phyloP scores from a whole-genome alignment of 1,140 invertebrate species.

The Vanessa atalanta region DNA sequence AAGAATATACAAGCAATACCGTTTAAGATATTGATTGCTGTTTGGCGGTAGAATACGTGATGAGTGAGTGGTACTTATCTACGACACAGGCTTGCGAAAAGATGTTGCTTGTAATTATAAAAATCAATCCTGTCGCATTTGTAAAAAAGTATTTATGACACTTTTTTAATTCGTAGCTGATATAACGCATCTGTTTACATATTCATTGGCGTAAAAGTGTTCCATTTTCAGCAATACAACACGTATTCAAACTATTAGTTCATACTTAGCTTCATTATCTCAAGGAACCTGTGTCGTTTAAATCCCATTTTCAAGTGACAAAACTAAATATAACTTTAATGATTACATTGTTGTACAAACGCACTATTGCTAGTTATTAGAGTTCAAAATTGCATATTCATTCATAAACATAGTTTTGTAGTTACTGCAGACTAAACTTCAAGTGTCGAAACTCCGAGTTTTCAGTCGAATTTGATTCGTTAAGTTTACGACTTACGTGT shows the following conservation, averaged over 20 bases:
- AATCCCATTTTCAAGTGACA: slow-evolving; percentile 21
- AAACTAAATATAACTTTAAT: slow-evolving; percentile 29
- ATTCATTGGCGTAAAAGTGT: not conserved
- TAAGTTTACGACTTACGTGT: slow-evolving; percentile 43
- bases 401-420: slow-evolving; percentile 38
- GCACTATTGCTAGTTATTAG: slow-evolving; percentile 28
- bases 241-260: not conserved
- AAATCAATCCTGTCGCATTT: too few species aligned
- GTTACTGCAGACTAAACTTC: slow-evolving; percentile 41
- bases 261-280: slow-evolving; percentile 18
- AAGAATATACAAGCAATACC: too few species aligned
- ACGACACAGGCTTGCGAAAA: too few species aligned
- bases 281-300: slow-evolving; percentile 19
- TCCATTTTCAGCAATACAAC: not conserved
- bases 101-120: too few species aligned
- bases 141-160: too few species aligned
- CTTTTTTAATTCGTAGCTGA: too few species aligned
- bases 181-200: too few species aligned
- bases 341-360: slow-evolving; percentile 22
- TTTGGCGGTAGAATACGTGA: too few species aligned
- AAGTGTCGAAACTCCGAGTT: slow-evolving; percentile 48
- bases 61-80: too few species aligned
- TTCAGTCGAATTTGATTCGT: slow-evolving; percentile 46
- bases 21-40: too few species aligned
- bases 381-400: slow-evolving; percentile 39